Conservation (phyloP, 1,140 invertebrate genomes). For the Stegodyphus dumicola region DNA sequence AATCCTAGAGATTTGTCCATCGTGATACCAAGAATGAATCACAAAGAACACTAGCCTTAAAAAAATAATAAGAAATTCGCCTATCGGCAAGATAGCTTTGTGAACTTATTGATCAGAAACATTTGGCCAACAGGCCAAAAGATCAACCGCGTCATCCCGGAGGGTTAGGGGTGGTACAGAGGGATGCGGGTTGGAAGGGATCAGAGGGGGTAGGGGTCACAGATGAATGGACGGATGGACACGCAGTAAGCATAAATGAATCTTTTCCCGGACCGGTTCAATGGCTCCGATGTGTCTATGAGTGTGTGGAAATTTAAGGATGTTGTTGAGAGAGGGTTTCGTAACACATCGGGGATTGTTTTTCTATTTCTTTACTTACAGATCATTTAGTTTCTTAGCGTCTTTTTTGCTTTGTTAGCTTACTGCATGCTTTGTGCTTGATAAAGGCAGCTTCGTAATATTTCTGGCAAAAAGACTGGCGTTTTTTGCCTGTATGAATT, state of each 20-base stretch:
- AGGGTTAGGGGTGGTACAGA: background rate
- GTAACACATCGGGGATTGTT: no score
- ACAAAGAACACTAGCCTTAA: background rate
- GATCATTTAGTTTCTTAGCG: no score
- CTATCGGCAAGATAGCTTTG: background rate
- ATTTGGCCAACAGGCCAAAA: constrained; percentile 55
- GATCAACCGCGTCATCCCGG: constrained; percentile 28
- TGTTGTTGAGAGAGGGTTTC: no score
- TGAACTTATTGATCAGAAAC: constrained; percentile 55
- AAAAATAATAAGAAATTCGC: background rate
- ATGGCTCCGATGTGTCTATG: background rate
- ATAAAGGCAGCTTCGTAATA: no score
- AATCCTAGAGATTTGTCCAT: no score
- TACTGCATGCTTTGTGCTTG: no score
- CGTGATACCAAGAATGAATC: no score
- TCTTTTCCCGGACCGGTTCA: background rate
- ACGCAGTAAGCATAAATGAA: constrained; percentile 16
- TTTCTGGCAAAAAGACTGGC: no score
- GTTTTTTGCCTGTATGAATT: no score
- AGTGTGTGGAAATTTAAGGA: no score
- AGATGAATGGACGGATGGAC: background rate
- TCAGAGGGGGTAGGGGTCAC: background rate
- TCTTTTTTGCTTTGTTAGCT: no score
- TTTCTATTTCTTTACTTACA: no score
- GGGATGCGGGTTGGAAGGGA: background rate